phyloP scores from a whole-genome alignment of 1,140 invertebrate species.

The Ectropis grisescens region DNA sequence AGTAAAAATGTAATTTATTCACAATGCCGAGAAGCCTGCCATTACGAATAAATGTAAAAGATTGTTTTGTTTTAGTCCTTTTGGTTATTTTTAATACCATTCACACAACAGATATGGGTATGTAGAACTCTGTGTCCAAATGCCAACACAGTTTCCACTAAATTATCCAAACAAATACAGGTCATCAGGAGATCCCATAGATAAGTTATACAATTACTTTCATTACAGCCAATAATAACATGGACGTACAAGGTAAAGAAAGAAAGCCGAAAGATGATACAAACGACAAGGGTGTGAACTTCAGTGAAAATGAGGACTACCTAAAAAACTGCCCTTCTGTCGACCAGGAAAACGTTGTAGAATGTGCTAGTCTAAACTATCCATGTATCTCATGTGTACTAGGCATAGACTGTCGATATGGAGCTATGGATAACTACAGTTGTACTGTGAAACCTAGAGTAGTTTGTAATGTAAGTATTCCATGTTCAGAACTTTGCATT shows the following conservation, averaged over 20 bases:
- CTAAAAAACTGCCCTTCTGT: conserved; percentile 40
- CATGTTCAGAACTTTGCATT: no score
- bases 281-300: conserved; percentile 37
- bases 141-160: no score
- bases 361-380: conserved; percentile 67
- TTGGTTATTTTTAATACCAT: conserved; percentile 61
- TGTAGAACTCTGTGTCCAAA: no score
- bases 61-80: conserved; percentile 52
- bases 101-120: conserved; percentile 56
- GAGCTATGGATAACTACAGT: conserved; percentile 64
- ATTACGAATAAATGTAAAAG: conserved; percentile 42
- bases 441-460: conserved; percentile 67
- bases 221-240: conserved; percentile 51
- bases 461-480: conserved; percentile 65
- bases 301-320: conserved; percentile 51
- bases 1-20: no score
- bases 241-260: conserved; percentile 51
- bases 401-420: conserved; percentile 71
- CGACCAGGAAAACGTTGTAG: conserved; percentile 30
- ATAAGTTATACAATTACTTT: conserved; percentile 1
- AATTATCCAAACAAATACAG: no score
- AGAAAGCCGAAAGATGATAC: conserved; percentile 42
- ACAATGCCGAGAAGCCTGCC: conserved; percentile 29
- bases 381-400: conserved; percentile 71
- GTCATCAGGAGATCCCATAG: background rate